Evolutionary conservation across 2,888 invertebrate genomes (phyloP).

Genomic region (Altica lythri): DNA sequence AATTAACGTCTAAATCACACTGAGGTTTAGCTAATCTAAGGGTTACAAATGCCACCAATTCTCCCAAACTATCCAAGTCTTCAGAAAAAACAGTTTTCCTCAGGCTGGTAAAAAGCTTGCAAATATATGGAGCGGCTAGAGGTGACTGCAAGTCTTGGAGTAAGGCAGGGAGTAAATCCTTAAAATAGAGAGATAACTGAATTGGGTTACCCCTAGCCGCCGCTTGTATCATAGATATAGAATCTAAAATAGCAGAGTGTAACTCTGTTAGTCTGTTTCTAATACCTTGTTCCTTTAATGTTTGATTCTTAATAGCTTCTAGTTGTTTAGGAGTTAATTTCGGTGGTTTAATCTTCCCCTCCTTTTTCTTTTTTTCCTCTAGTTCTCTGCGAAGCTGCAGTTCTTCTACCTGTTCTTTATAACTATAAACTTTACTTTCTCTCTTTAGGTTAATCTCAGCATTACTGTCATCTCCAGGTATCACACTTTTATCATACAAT

Average conservation of each 20-base stretch:
- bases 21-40: conserved; percentile 77
- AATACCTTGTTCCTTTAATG: conserved; percentile 81
- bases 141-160: conserved; percentile 74
- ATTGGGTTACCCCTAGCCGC: conserved; percentile 61
- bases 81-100: conserved; percentile 62
- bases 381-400: conserved; percentile 88
- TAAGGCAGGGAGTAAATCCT: conserved; percentile 62
- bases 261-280: conserved; percentile 67
- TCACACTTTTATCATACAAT: conserved; percentile 85
- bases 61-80: conserved; percentile 59
- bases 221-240: conserved; percentile 60
- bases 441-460: conserved; percentile 81
- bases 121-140: conserved; percentile 72
- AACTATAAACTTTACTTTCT: conserved; percentile 96
- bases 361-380: conserved; percentile 82
- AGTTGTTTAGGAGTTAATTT: conserved; percentile 87
- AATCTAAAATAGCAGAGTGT: conserved; percentile 54
- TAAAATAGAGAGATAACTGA: conserved; percentile 62
- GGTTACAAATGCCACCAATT: conserved; percentile 72
- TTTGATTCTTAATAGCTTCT: conserved; percentile 85
- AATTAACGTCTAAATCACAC: conserved; percentile 76
- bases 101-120: conserved; percentile 66
- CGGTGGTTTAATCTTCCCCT: conserved; percentile 76
- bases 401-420: conserved; percentile 96
- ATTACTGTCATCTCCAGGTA: conserved; percentile 63